Conservation (phyloP, 1,140 invertebrate species). For the Prorops nasuta region DNA sequence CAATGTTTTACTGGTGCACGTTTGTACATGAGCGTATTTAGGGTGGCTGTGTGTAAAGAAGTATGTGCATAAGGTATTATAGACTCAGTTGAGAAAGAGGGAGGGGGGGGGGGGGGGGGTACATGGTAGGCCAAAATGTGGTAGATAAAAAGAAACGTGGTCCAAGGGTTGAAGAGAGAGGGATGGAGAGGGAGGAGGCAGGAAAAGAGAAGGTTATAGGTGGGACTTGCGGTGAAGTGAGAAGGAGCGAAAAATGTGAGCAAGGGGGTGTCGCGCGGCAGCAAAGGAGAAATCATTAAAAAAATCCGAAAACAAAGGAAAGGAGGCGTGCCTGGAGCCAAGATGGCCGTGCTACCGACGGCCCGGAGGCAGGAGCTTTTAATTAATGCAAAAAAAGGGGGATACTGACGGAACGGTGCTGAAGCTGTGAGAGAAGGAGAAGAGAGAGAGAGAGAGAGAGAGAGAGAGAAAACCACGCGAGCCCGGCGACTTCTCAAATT, state of each 20-base stretch:
- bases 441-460: not conserved
- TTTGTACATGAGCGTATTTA: no score
- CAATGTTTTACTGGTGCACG: not conserved
- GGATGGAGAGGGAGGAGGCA: not conserved
- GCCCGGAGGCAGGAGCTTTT: slow-evolving; percentile 50
- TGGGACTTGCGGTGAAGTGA: not conserved
- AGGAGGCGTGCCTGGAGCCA: slow-evolving; percentile 51
- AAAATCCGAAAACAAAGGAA: slow-evolving; percentile 51
- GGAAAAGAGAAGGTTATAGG: slow-evolving; percentile 6
- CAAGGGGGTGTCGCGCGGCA: slow-evolving; percentile 19
- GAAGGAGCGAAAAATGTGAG: not conserved
- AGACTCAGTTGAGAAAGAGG: no score
- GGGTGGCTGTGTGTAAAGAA: no score
- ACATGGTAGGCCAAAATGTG: no score
- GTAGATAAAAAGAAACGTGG: no score
- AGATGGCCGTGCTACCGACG: slow-evolving; percentile 48
- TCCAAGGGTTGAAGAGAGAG: not conserved
- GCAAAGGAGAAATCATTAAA: slow-evolving; percentile 49
- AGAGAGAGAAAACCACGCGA: slow-evolving; percentile 5
- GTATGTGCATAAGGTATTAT: no score
- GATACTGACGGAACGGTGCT: slow-evolving; percentile 14
- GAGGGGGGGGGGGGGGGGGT: slow-evolving; percentile 6
- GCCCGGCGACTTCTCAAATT: slow-evolving; percentile 1
- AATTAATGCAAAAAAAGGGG: slow-evolving; percentile 49
- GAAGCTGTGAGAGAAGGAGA: slow-evolving; percentile 1